Evolutionary conservation across 2,113 vertebrate species (phyloP), one percentile per base, ranked within the genome.

Genomic region (Ellobius talpinus): DNA sequence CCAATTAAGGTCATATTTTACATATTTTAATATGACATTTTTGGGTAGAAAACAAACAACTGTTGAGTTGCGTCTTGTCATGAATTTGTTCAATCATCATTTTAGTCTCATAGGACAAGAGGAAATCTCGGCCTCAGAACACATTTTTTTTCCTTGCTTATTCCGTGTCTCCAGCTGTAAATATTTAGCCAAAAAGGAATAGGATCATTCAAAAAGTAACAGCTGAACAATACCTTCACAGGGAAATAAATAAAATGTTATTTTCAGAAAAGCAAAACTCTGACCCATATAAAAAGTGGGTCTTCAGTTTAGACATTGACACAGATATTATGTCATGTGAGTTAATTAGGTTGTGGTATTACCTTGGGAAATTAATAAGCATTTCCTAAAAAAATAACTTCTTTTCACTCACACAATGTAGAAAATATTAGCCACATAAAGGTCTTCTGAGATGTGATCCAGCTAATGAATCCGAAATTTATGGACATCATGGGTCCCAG

Each of bases 151-250:
- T 47, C 78, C 87, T 93, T n/a, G 26, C 7, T 77, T 68, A 5
- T 24, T 79, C 26, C 21, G 0, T 91, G 63, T 88, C 14, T 93
- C 17, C 63, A 55, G 39, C 36, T 76, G 4, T n/a, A 89, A 73
- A 7, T 89, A 87, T 84, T 82, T 87, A 77, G 85, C 6, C 42
- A 58, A n/a, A 5, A 65, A 31, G 16, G 70, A 61, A 42, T 3
- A 86, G 68, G 19, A 10, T 73, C 33, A 47, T 91, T 86, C n/a
- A 23, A 78, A 93, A 96, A 66, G 33, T 16, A 88, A 39, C 36
- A 65, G n/a, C 26, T 95, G 33, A 63, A 42, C 91, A 91, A 70
- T 82, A 89, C 16, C 21, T 55, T 92, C 17, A 74, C 89, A 76
- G 17, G 26, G 26, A 6, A 93, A 77, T 29, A 45, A 70, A n/a